These are phyloP conservation scores for Mormyrops boulengeri DNA, from an alignment of 2,797 vertebrate species.

Conservation along the genomic window DNA sequence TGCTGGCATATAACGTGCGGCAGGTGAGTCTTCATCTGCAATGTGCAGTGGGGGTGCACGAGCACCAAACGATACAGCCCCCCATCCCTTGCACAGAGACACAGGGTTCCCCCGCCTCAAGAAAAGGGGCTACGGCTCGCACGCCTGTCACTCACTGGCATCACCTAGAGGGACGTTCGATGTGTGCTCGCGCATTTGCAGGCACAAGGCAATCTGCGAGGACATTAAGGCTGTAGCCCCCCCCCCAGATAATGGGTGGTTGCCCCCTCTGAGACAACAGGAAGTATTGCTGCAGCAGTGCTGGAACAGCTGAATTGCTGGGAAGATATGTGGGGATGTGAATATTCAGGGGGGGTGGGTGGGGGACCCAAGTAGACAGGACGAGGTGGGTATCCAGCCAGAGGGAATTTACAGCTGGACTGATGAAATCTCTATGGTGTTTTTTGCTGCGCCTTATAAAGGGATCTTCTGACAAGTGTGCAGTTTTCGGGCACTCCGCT, in stretches of 20 bases:
- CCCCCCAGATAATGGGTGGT: not conserved
- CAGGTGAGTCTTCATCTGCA: conserved; percentile 54
- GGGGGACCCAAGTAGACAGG: conserved; percentile 30
- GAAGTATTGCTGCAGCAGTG: conserved; percentile 46
- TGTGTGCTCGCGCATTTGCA: not conserved
- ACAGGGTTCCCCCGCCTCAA: not conserved
- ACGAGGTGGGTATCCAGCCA: conserved; percentile 28
- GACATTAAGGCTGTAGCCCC: not conserved
- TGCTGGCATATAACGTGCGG: conserved; percentile 65
- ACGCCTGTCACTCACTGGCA: not conserved
- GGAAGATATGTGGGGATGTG: conserved; percentile 45
- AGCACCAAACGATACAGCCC: not conserved
- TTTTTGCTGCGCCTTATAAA: conserved; percentile 24
- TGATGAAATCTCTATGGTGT: conserved; percentile 43
- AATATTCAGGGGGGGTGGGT: conserved; percentile 49
- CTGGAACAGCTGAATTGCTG: conserved; percentile 29
- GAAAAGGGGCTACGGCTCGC: not conserved
- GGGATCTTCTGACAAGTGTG: not conserved
- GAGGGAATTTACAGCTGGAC: conserved; percentile 42
- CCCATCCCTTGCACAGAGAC: not conserved
- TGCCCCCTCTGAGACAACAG: too few relatives aligned
- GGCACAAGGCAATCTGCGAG: not conserved
- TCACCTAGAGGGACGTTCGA: not conserved
- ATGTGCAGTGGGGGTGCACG: not conserved
- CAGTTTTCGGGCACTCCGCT: not conserved